Percentiles rank a stretch among this genome's conserved stretches.
Evolutionary conservation across 2,888 invertebrate genomes (phyloP).

Genomic region (Ligdia adustata): DNA sequence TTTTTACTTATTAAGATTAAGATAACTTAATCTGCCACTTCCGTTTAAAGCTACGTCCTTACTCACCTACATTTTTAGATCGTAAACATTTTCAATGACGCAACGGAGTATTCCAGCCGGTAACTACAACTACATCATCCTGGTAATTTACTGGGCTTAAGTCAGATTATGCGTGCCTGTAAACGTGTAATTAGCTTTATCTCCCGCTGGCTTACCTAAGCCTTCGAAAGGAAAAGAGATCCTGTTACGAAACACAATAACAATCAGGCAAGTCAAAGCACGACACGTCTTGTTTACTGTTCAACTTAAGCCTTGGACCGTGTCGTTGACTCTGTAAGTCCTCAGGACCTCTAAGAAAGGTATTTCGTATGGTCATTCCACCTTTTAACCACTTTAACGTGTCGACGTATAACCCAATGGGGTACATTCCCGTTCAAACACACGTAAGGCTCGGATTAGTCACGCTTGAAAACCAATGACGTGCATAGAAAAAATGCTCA

Average conservation of each 20-base stretch:
- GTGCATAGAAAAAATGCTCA: slow-evolving; percentile 9
- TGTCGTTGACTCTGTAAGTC: slow-evolving; percentile 50
- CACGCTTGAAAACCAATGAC: slow-evolving; percentile 33
- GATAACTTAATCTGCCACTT: background rate
- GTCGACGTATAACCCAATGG: slow-evolving; percentile 35
- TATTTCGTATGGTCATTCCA: slow-evolving; percentile 39
- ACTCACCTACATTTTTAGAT: slow-evolving; percentile 3
- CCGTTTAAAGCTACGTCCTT: background rate
- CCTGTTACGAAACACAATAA: slow-evolving; percentile 42
- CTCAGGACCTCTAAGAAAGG: slow-evolving; percentile 48
- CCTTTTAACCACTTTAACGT: slow-evolving; percentile 36
- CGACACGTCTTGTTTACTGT: slow-evolving; percentile 44
- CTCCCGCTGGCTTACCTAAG: slow-evolving; percentile 34
- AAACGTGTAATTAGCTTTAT: slow-evolving; percentile 50
- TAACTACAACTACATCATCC: background rate
- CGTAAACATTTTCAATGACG: slow-evolving; percentile 15
- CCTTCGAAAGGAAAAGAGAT: slow-evolving; percentile 28
- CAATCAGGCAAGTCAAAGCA: slow-evolving; percentile 1
- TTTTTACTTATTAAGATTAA: too few species aligned
- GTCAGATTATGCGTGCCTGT: slow-evolving; percentile 42
- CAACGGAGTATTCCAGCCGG: slow-evolving; percentile 10
- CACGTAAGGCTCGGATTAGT: slow-evolving; percentile 18
- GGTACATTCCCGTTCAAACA: slow-evolving; percentile 20
- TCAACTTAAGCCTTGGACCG: slow-evolving; percentile 42
- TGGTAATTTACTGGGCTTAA: slow-evolving; percentile 36